These are phyloP conservation scores for Aphyosemion australe DNA, from an alignment of 2,113 vertebrate species.

Conservation along the genomic window DNA sequence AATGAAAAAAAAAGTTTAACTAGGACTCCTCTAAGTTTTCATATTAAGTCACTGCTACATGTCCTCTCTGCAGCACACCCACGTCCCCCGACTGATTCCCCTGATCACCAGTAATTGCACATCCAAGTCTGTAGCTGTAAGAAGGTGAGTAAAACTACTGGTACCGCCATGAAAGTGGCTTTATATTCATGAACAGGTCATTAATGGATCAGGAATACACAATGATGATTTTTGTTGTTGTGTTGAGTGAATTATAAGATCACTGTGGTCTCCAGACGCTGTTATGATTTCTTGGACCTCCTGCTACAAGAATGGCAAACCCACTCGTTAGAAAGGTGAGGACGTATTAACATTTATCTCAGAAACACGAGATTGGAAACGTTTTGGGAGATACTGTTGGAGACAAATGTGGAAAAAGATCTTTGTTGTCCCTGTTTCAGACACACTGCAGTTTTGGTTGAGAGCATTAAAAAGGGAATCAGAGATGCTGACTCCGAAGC, in stretches of 20 bases:
- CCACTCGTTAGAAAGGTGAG: constrained; percentile 83
- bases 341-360: not conserved
- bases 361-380: not conserved
- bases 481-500: constrained; percentile 95
- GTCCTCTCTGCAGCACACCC: constrained; percentile 86
- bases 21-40: too few species aligned
- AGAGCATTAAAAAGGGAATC: constrained; percentile 97
- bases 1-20: too few species aligned
- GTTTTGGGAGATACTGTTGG: not conserved
- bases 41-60: not conserved
- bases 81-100: constrained; percentile 95
- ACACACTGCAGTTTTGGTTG: constrained; percentile 91
- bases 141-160: constrained; percentile 81
- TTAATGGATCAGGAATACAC: not conserved
- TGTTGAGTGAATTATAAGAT: not conserved
- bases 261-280: constrained; percentile 70
- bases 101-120: constrained; percentile 98
- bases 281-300: constrained; percentile 82
- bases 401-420: too few species aligned
- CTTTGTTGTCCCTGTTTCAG: constrained; percentile 63
- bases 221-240: not conserved
- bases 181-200: not conserved
- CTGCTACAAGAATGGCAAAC: constrained; percentile 85
- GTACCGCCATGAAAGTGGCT: not conserved
- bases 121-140: constrained; percentile 94